Percentiles rank a stretch among this genome's conserved stretches.
These are phyloP conservation scores for Acrocephalus arundinaceus DNA, from an alignment of 2,113 vertebrate genomes.

Conservation along the genomic window DNA sequence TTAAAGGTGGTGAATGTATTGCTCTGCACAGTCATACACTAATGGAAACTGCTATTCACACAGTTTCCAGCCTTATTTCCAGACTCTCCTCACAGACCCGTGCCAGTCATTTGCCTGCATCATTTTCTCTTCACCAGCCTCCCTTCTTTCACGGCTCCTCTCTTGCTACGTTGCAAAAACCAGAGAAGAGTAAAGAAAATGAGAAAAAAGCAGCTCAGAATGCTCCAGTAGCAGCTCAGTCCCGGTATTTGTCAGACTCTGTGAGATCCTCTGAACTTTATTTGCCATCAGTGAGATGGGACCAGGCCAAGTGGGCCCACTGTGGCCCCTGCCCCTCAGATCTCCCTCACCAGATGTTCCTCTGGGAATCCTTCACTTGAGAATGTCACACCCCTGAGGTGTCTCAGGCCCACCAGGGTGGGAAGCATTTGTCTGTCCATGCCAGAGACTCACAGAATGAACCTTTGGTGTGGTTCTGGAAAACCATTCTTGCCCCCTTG, in stretches of 20 bases:
- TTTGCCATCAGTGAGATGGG: background rate
- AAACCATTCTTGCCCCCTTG: background rate
- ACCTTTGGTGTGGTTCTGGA: background rate
- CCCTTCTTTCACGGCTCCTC: background rate
- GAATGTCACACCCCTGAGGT: background rate
- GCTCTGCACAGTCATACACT: conserved; percentile 8
- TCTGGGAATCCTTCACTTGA: background rate
- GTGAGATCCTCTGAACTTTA: background rate
- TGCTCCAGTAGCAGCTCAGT: background rate
- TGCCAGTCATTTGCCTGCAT: background rate
- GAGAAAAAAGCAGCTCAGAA: conserved; percentile 3
- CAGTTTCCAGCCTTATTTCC: background rate
- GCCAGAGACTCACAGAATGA: background rate
- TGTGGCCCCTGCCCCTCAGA: background rate
- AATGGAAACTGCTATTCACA: background rate
- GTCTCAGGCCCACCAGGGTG: background rate
- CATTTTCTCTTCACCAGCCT: background rate
- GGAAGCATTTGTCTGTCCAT: background rate
- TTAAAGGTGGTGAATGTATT: conserved; percentile 38
- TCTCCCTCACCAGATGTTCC: background rate
- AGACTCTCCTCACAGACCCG: background rate
- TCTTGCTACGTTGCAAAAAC: background rate
- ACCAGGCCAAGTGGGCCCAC: background rate
- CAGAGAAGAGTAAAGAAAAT: background rate
- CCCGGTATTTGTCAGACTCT: background rate